Base-by-base conservation (phyloP, 2,113 vertebrate genomes). In the Psephotus haematonotus region DNA sequence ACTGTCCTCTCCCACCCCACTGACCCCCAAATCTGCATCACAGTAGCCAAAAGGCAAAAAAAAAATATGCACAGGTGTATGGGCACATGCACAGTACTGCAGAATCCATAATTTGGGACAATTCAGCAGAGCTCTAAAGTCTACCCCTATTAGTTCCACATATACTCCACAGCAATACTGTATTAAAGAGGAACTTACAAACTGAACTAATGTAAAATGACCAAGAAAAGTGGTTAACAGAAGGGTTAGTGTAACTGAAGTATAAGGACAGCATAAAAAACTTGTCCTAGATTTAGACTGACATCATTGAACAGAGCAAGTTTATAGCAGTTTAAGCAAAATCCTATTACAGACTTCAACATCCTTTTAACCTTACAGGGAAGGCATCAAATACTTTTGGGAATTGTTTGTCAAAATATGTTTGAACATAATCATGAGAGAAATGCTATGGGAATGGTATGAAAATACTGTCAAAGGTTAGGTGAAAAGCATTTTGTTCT, bases 41-140 rank as follows among this genome's bases (percentile, higher is more conserved):
- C 3, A 31, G 39, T 9, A 71, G 46, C 44, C 31, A 49, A 81
- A 53, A 44, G 13, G 25, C 16, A 64, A 63, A 74, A 63, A 37
- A 4, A 18, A 13, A 9, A 9, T 41, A 17, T 44, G 28, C 17
- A 44, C 1, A 41, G 37, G 4, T 5, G 3, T 3, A 52, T 3
- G 7, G 12, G 12, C 62, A 41, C 11, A 65, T 52, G 7, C 5
- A 4, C 10, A 13, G 27, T 31, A 39, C 6, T 60, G n/a, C 8
- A 12, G 17, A 60, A 49, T 20, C 17, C 27, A 18, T 13, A 31
- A 46, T 44, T 9, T 35, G 33, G 77, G 57, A 50, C 16, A 63
- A 68, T 9, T 35, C 41, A 41, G 24, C 2, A 1, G 18, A 78
- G 7, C 19, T 59, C 15, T 14, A 79, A 35, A 35, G 19, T 65